Evolutionary conservation across 2,888 invertebrate genomes (phyloP), one percentile per base, ranked within the genome.

Genomic region (Caenorhabditis sp.): DNA sequence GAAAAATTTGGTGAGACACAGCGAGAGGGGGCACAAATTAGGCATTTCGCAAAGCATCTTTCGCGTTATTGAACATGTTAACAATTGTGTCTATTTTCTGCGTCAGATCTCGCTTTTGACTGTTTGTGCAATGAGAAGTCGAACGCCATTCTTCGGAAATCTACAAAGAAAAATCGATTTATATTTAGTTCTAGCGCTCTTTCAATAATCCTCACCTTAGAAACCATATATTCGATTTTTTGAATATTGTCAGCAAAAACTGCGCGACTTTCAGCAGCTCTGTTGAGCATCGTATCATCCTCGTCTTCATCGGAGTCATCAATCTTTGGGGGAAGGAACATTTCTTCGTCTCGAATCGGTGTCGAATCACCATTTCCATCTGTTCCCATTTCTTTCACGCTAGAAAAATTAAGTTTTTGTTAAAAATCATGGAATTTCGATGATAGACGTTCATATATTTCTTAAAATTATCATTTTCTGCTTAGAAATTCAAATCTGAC

Each of bases 341-440:
- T 36, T 25, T 73, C 73, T 21, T 73, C 73, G 43, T 73, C 73
- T n/a, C 73, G 68, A n/a, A 73, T 68, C n/a, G 73, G 73, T n/a
- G 73, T 73, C n/a, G 73, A 67, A 49, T 69, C 77, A 17, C 78
- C 77, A 56, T 67, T 77, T 64, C 76, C 78, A 36, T 82, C 82
- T 1, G 79, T 67, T 56, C 79, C 82, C 72, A 82, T 67, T 60
- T 82, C 82, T 68, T 82, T 82, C 53, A 82, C 82, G 38, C 81
- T 79, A 60, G 31, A 31, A 31, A 31, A 31, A 31, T 31, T 4
- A 10, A 31, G 10, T 7, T 31, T 31, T 31, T 31, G 4, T 31
- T 31, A 31, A 31, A 31, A 31, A 31, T 10, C 10, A 4, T 7
- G 31, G 10, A 31, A 31, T 31, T 31, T 31, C n/a, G n/a, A n/a